Base-by-base conservation (phyloP, 2,888 invertebrate genomes). In the Mimumesa dahlbomi region DNA sequence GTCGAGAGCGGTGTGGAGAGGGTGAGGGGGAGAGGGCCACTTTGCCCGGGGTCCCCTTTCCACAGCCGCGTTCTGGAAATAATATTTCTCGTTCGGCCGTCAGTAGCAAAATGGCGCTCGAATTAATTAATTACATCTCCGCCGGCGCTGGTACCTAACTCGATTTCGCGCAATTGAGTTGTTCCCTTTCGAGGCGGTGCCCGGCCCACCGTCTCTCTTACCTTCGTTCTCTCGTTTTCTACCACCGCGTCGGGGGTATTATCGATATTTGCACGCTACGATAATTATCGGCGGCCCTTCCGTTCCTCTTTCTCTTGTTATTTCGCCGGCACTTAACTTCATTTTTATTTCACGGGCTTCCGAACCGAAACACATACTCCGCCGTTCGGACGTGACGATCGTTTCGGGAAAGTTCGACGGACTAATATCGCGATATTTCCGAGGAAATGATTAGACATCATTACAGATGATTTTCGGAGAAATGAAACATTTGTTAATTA, bases 91-190 rank as follows among this genome's bases (percentile, higher is more conserved):
- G 74, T 75, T 75, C 53, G 68, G 69, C 78, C 80, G 86, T 85
- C 87, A 79, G 79, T 67, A 79, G 79, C 87, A 86, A 85, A 82
- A 85, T 81, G 85, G 79, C 81, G 84, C 68, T 79, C 77, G 84
- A 86, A 85, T 85, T 85, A 88, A 89, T 89, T 88, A 88, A 89
- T 89, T 86, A 84, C 86, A 84, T 87, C 83, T 79, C 76, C 75
- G 75, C 68, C 79, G 64, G 71, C 56, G 77, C 77, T 68, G 69
- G 72, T 81, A 78, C 76, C 81, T 85, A 87, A 88, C 87, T 87
- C 85, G 86, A 88, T 89, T 85, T 84, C 83, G 80, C 82, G 77
- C 86, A 85, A 88, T 85, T 82, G 85, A 86, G 83, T 84, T 84
- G 84, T 86, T 84, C n/a, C 82, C 75, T 79, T 74, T 68, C 71